These are phyloP conservation scores for Cotesia vestalis DNA, from an alignment of 1,140 invertebrate genomes.

Conservation along the genomic window DNA sequence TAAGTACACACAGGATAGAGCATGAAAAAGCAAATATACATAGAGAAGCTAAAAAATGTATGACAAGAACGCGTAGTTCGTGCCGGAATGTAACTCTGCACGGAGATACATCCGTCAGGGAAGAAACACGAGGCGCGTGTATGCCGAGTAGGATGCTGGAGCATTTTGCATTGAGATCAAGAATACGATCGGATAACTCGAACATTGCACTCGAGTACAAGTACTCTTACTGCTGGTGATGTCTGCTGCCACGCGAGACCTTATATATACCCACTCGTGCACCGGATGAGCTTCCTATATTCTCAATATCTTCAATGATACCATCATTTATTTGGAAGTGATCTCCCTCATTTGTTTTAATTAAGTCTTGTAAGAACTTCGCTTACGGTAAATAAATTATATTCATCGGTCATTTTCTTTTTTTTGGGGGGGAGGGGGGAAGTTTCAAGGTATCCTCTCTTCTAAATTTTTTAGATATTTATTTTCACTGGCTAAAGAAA, in stretches of 20 bases:
- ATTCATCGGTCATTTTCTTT: no score
- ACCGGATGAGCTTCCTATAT: no score
- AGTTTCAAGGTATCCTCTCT: no score
- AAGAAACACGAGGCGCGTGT: slow-evolving; percentile 37
- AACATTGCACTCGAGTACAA: slow-evolving; percentile 16
- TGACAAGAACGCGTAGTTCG: slow-evolving; percentile 22
- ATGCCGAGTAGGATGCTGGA: neutral
- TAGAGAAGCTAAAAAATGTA: neutral
- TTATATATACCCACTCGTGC: neutral
- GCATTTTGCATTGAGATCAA: slow-evolving; percentile 38
- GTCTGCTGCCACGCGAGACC: slow-evolving; percentile 6
- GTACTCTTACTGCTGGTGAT: neutral
- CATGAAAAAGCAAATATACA: neutral
- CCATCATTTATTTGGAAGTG: neutral
- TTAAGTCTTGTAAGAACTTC: no score
- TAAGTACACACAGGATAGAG: neutral
- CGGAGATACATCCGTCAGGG: slow-evolving; percentile 33
- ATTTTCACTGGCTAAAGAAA: no score
- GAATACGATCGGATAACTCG: slow-evolving; percentile 35
- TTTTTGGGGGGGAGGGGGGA: no score
- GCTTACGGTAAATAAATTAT: no score
- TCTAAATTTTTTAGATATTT: no score
- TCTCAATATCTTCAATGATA: neutral
- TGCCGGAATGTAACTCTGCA: slow-evolving; percentile 28
- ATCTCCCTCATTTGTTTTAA: no score